Base-by-base conservation (phyloP, 2,797 vertebrate genomes). In the Eospalax fontanierii region DNA sequence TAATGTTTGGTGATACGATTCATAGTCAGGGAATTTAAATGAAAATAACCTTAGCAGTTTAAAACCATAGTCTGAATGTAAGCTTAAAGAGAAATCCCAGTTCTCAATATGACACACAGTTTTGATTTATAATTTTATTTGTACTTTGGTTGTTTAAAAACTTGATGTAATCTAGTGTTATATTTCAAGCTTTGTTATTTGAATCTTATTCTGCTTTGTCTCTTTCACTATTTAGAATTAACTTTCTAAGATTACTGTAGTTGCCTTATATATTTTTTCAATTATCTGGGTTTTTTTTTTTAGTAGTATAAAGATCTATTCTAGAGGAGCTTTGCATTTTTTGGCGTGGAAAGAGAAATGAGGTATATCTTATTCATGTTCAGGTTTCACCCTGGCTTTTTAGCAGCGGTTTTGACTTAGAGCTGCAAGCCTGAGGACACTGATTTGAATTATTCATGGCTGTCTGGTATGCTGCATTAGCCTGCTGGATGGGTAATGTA, bases 391-490 rank as follows among this genome's bases (percentile, higher is more conserved):
- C 98, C 94, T 98, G 95, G 97, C 98, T 98, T 98, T 98, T 98
- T 98, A 98, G 98, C 98, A 97, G 97, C 98, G 98, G 98, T 97
- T 98, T 98, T 98, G 98, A 98, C 98, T 98, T 98, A 93, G 98
- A 98, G 98, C 98, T 98, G 97, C 97, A 98, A 98, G 98, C 98
- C 98, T 97, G 98, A 98, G 98, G 98, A 98, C 98, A 98, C 97
- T 98, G 98, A 98, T 98, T 98, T 98, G 98, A 98, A 98, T 98
- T 98, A 98, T 98, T 98, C 98, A 99, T 98, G 98, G 98, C 98
- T 98, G 98, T 98, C 98, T 99, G 98, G 98, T 98, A 98, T 97
- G 97, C 97, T 98, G 98, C 98, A 98, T 98, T 98, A 98, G 98
- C 98, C 98, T 98, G 98, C 98, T 98, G 97, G 98, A 98, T 98